Evolutionary conservation across 2,888 invertebrate species (phyloP).

Genomic region (Ochlodes sylvanus): DNA sequence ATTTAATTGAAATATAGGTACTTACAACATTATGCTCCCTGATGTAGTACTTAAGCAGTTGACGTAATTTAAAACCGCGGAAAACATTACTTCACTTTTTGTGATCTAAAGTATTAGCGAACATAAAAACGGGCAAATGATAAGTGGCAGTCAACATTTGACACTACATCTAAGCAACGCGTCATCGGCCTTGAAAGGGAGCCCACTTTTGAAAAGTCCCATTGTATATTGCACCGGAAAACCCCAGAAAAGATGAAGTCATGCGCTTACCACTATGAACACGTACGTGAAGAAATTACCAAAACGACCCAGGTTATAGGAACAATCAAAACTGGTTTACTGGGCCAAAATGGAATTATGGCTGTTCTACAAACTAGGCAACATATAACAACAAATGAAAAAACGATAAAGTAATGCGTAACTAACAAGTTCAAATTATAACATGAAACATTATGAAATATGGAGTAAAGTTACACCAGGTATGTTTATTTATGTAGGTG

Average conservation of each 20-base stretch:
- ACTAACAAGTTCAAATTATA: too few relatives aligned
- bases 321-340: neutral
- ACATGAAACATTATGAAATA: too few relatives aligned
- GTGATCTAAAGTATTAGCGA: neutral
- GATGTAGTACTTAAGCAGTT: neutral
- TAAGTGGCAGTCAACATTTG: neutral
- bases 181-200: constrained; percentile 2
- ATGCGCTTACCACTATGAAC: neutral
- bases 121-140: constrained; percentile 5
- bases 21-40: neutral
- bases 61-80: constrained; percentile 8
- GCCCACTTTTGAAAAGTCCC: neutral
- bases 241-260: neutral
- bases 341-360: too few relatives aligned
- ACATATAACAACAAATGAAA: too few relatives aligned
- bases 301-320: neutral
- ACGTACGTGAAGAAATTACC: neutral
- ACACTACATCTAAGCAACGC: neutral
- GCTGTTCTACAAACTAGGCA: too few relatives aligned
- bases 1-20: constrained; percentile 5
- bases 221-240: neutral
- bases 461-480: too few relatives aligned
- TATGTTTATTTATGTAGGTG: too few relatives aligned
- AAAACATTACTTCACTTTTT: constrained; percentile 12
- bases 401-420: too few relatives aligned